Evolutionary conservation across 2,888 invertebrate species (phyloP).

Genomic region (Apodemia duryi): DNA sequence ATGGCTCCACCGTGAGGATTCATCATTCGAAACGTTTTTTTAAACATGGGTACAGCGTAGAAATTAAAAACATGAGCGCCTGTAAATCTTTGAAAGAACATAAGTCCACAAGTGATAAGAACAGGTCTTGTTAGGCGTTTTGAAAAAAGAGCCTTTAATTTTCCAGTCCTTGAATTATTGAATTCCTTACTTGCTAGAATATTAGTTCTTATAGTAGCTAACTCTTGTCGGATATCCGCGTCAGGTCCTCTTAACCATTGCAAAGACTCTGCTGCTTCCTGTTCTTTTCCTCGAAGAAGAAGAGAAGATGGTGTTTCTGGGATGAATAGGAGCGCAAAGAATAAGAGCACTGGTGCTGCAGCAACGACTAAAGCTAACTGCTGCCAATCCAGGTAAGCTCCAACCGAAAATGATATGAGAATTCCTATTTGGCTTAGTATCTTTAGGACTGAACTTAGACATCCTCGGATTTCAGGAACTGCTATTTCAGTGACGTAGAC

Average conservation of each 20-base stretch:
- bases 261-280: slow-evolving; percentile 86
- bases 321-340: slow-evolving; percentile 86
- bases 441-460: slow-evolving; percentile 91
- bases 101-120: slow-evolving; percentile 89
- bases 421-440: slow-evolving; percentile 91
- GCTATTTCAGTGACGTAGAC: slow-evolving; percentile 96
- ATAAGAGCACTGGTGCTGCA: slow-evolving; percentile 86
- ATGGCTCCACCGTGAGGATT: slow-evolving; percentile 91
- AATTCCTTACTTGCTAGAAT: slow-evolving; percentile 75
- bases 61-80: slow-evolving; percentile 91
- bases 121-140: slow-evolving; percentile 82
- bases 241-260: slow-evolving; percentile 89
- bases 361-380: slow-evolving; percentile 89
- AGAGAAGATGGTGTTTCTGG: slow-evolving; percentile 94
- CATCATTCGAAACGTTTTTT: slow-evolving; percentile 88
- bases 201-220: slow-evolving; percentile 85
- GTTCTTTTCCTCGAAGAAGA: slow-evolving; percentile 85
- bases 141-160: slow-evolving; percentile 57
- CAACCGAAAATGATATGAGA: slow-evolving; percentile 88
- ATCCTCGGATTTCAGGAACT: slow-evolving; percentile 90
- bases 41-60: slow-evolving; percentile 91
- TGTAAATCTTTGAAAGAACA: slow-evolving; percentile 92
- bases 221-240: slow-evolving; percentile 86
- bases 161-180: slow-evolving; percentile 53
- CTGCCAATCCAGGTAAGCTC: slow-evolving; percentile 90